These are phyloP conservation scores for Protobothrops flavoviridis DNA, from an alignment of 2,113 vertebrate genomes.

Conservation along the genomic window DNA sequence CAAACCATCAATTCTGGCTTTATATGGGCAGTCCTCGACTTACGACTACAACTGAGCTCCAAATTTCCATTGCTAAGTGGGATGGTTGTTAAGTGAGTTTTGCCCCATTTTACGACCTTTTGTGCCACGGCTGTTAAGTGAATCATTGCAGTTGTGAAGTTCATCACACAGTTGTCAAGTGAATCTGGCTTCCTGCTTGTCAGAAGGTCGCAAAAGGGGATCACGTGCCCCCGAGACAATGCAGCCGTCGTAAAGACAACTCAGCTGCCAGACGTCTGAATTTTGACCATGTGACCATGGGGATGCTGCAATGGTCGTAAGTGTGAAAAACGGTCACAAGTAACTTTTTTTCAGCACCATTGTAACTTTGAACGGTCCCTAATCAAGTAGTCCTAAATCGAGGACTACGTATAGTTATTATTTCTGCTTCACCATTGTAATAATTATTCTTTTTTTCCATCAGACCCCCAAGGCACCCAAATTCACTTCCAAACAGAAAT, in stretches of 20 bases:
- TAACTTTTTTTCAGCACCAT: too few relatives aligned
- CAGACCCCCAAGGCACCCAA: background rate
- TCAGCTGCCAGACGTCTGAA: too few relatives aligned
- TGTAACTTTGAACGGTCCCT: too few relatives aligned
- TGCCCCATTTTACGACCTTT: background rate
- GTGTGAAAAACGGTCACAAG: background rate
- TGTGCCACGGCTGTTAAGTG: background rate
- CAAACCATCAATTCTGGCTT: too few relatives aligned
- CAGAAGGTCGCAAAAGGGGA: too few relatives aligned
- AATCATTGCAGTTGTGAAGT: background rate
- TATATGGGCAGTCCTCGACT: background rate
- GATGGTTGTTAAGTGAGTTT: background rate
- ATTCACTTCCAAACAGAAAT: too few relatives aligned
- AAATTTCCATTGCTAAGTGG: background rate
- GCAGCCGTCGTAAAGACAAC: too few relatives aligned
- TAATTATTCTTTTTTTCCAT: background rate
- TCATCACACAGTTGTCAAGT: rapidly evolving
- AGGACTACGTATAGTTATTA: too few relatives aligned
- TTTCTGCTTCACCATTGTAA: background rate
- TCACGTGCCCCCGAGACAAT: too few relatives aligned
- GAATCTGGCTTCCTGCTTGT: background rate
- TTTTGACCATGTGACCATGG: too few relatives aligned
- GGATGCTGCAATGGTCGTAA: background rate
- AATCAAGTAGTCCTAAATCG: too few relatives aligned
- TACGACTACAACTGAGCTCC: background rate